phyloP scores from a whole-genome alignment of 2,113 vertebrate species.

The Agapornis roseicollis region DNA sequence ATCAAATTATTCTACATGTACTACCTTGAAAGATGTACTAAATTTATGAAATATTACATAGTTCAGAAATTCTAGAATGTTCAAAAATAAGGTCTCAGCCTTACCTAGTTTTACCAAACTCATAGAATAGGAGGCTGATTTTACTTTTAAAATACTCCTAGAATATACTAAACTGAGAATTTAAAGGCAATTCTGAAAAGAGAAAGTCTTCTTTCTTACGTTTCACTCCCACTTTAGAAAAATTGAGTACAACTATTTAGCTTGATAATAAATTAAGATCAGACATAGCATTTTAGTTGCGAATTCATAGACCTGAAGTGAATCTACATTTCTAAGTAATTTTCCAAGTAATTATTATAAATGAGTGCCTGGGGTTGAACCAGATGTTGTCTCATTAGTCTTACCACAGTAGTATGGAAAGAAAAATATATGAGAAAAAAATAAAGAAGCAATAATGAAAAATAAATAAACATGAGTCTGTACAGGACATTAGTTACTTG shows the following conservation, averaged over 20 bases:
- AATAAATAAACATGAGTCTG: neutral
- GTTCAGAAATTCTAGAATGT: neutral
- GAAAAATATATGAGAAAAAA: neutral
- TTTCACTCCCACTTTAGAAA: neutral
- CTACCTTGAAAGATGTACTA: neutral
- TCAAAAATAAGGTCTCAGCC: neutral
- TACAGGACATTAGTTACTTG: neutral
- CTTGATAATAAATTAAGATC: neutral
- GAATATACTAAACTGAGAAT: neutral
- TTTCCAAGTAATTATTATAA: slow-evolving; percentile 30
- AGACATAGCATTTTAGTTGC: neutral
- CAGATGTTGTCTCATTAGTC: neutral
- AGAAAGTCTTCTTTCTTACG: neutral
- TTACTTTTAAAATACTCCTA: neutral
- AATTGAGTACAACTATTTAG: neutral
- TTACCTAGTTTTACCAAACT: neutral
- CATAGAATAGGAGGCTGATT: neutral
- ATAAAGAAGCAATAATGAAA: neutral
- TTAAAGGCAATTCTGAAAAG: neutral
- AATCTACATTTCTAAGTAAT: neutral
- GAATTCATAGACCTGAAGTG: neutral
- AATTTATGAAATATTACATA: neutral
- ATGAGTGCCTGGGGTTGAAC: neutral
- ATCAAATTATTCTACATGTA: neutral
- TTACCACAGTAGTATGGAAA: neutral